These are phyloP conservation scores for Leptinotarsa haldemani DNA, from an alignment of 2,888 invertebrate species.

Conservation along the genomic window DNA sequence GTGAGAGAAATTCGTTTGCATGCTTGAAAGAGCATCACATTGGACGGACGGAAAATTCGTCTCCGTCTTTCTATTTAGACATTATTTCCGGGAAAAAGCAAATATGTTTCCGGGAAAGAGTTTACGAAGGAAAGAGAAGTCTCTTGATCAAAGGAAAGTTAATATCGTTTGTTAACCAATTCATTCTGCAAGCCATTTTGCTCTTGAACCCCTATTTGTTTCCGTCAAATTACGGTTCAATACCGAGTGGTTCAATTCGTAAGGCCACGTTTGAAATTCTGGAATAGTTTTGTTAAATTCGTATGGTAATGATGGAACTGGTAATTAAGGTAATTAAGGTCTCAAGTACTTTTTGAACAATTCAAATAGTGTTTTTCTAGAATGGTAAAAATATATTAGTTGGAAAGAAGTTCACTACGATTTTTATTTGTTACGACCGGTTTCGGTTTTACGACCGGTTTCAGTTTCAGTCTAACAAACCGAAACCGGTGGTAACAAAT, in stretches of 20 bases:
- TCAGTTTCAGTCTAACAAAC: too few species aligned
- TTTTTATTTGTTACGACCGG: too few species aligned
- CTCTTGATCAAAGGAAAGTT: neutral
- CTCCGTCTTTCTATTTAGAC: neutral
- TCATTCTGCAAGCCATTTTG: neutral
- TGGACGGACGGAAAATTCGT: neutral
- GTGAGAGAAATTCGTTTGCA: conserved; percentile 3
- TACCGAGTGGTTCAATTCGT: neutral
- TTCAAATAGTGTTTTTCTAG: too few species aligned
- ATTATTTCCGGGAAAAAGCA: neutral
- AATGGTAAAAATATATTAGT: too few species aligned
- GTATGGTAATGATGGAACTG: too few species aligned
- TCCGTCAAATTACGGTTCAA: neutral
- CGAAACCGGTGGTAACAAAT: too few species aligned
- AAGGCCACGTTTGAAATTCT: too few species aligned
- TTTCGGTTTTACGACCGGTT: too few species aligned
- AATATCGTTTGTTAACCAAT: conserved; percentile 1
- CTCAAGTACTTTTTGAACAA: too few species aligned
- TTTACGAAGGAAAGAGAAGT: neutral
- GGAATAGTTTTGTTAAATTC: too few species aligned
- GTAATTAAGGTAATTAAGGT: too few species aligned
- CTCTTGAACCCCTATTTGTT: neutral
- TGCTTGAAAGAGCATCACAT: conserved; percentile 3
- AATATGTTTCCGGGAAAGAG: neutral
- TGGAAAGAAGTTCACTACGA: too few species aligned